Evolutionary conservation across 1,140 invertebrate genomes (phyloP).

Genomic region (Atta texana): DNA sequence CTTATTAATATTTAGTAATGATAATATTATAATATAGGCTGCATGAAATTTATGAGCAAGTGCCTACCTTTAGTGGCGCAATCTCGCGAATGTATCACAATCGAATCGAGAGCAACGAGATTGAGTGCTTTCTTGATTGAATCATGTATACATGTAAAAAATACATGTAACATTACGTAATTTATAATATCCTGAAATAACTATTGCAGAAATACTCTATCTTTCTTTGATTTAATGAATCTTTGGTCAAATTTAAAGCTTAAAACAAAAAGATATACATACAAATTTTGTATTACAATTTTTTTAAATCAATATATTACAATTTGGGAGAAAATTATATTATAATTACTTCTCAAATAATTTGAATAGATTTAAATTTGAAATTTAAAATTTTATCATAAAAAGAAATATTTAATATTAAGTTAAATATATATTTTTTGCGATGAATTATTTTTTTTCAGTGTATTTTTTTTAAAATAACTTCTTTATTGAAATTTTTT

Average conservation of each 20-base stretch:
- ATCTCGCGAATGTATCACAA: slow-evolving; percentile 33
- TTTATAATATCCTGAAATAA: slow-evolving; percentile 13
- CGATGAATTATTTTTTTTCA: not conserved
- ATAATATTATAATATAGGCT: not conserved
- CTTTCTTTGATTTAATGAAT: not conserved
- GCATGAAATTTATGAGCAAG: not conserved
- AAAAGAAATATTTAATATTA: not conserved
- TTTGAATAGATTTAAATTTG: not conserved
- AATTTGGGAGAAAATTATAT: not conserved
- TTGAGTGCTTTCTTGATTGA: slow-evolving; percentile 47
- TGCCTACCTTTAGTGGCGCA: not conserved
- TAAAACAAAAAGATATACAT: not conserved
- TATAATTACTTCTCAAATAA: not conserved
- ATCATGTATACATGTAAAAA: not conserved
- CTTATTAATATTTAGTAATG: not conserved
- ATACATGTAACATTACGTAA: slow-evolving; percentile 12
- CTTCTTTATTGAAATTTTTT: not conserved
- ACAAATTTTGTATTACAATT: not conserved
- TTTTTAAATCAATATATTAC: not conserved
- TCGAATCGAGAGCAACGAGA: slow-evolving; percentile 9
- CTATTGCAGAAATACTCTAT: not conserved
- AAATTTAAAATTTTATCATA: not conserved
- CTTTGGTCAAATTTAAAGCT: not conserved
- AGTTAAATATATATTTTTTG: no score
- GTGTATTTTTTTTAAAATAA: not conserved